Evolutionary conservation across 2,888 invertebrate genomes (phyloP).

Genomic region (Amphipyra berbera): DNA sequence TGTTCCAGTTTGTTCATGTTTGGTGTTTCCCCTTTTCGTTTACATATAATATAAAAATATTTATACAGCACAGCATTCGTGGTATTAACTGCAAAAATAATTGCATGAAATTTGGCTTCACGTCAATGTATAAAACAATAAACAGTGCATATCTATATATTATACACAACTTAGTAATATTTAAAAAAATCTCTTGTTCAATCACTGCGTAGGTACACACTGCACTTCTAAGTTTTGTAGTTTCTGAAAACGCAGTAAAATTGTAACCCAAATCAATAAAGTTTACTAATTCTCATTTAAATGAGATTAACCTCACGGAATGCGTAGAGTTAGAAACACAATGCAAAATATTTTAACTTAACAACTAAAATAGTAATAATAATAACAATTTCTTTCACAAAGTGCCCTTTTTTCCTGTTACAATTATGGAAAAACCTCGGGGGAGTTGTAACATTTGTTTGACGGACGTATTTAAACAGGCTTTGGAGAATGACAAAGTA

Average conservation of each 20-base stretch:
- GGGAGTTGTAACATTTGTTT: conserved; percentile 33
- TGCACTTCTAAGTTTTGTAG: conserved; percentile 71
- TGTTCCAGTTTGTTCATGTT: conserved; percentile 34
- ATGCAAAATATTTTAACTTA: conserved; percentile 59
- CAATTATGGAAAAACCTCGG: conserved; percentile 32
- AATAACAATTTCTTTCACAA: conserved; percentile 41
- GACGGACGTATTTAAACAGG: conserved; percentile 38
- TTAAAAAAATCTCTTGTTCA: conserved; percentile 49
- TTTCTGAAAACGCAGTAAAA: conserved; percentile 73
- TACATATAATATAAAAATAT: conserved; percentile 55
- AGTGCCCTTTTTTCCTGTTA: conserved; percentile 41
- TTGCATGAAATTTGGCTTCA: conserved; percentile 56
- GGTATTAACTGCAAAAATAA: conserved; percentile 32
- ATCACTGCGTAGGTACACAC: conserved; percentile 67
- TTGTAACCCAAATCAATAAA: conserved; percentile 55
- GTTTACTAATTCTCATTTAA: conserved; percentile 43
- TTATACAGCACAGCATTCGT: conserved; percentile 17
- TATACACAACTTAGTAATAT: conserved; percentile 46
- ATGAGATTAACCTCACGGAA: conserved; percentile 51
- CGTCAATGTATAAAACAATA: conserved; percentile 53
- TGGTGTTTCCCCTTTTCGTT: conserved; percentile 23
- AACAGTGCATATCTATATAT: conserved; percentile 46
- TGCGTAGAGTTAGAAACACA: conserved; percentile 49
- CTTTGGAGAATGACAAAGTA: conserved; percentile 28
- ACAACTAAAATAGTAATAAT: conserved; percentile 52